These are phyloP conservation scores for Drosophila pandora DNA, from an alignment of 1,140 invertebrate species.

Conservation along the genomic window DNA sequence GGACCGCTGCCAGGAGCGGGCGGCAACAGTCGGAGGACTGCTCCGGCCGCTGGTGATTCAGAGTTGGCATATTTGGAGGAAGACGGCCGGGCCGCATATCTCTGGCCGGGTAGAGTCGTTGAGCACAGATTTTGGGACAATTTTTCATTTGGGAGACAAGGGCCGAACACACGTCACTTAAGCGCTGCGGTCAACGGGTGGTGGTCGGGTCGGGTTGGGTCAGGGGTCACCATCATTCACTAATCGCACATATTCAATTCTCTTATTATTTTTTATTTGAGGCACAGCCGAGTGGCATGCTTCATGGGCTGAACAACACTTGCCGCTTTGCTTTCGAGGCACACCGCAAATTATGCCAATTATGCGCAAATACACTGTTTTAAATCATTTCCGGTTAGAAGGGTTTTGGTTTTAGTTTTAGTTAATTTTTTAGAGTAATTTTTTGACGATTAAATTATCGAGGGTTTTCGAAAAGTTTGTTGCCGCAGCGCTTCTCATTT, in stretches of 20 bases:
- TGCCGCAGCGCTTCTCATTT: slow-evolving; percentile 73
- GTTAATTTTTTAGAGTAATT: slow-evolving; percentile 22
- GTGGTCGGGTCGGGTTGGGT: slow-evolving; percentile 3
- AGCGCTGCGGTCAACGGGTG: slow-evolving; percentile 73
- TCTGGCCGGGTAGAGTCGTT: slow-evolving; percentile 15
- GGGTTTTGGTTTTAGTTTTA: slow-evolving; percentile 19
- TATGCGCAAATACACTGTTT: slow-evolving; percentile 50
- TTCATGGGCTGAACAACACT: slow-evolving; percentile 26
- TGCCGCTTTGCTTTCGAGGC: slow-evolving; percentile 22
- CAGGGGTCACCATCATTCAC: slow-evolving; percentile 42
- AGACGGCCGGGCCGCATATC: slow-evolving; percentile 47
- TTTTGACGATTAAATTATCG: slow-evolving; percentile 8
- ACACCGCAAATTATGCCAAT: slow-evolving; percentile 40
- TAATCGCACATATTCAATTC: slow-evolving; percentile 37
- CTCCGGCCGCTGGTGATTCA: slow-evolving; percentile 25
- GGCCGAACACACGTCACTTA: slow-evolving; percentile 44
- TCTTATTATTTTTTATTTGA: slow-evolving; percentile 30
- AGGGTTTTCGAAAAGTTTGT: slow-evolving; percentile 48
- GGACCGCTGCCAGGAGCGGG: slow-evolving; percentile 39
- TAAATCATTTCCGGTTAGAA: slow-evolving; percentile 28
- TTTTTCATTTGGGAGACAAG: slow-evolving; percentile 7
- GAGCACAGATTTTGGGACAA: slow-evolving; percentile 16
- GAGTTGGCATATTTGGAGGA: slow-evolving; percentile 20
- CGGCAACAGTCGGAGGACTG: slow-evolving; percentile 35
- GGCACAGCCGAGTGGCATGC: slow-evolving; percentile 54